phyloP scores from a whole-genome alignment of 2,797 vertebrate species.

The Chelon labrosus region DNA sequence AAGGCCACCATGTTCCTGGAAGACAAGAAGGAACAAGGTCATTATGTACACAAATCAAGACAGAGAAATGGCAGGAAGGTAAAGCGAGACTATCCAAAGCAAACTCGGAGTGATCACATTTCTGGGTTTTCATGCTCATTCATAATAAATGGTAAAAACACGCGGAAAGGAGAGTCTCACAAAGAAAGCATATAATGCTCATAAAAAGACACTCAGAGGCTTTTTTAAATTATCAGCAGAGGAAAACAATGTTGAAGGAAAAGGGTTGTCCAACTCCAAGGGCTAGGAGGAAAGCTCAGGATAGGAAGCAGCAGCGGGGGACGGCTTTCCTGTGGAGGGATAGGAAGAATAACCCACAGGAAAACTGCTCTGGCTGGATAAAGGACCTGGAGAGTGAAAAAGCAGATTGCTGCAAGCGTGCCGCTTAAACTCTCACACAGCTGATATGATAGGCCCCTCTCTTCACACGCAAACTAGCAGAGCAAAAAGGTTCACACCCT shows the following conservation, averaged over 20 bases:
- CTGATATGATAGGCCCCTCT: conserved; percentile 72
- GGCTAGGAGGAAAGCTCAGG: conserved; percentile 74
- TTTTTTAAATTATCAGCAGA: conserved; percentile 69
- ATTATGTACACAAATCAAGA: conserved; percentile 53
- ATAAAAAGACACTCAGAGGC: conserved; percentile 13
- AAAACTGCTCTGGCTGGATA: conserved; percentile 83
- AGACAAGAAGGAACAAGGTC: conserved; percentile 29
- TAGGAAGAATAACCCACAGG: conserved; percentile 84
- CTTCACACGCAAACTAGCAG: conserved; percentile 76
- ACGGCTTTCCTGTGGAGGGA: conserved; percentile 83
- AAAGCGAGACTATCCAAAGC: conserved; percentile 28
- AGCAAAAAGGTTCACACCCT: conserved; percentile 57
- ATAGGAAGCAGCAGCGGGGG: conserved; percentile 81
- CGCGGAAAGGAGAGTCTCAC: not conserved
- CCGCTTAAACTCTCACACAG: conserved; percentile 67
- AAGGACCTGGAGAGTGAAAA: conserved; percentile 79
- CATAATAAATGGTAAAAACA: conserved; percentile 1
- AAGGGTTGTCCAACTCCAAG: conserved; percentile 63
- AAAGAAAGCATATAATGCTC: not conserved
- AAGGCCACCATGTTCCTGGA: conserved; percentile 92
- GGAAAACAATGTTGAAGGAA: conserved; percentile 71
- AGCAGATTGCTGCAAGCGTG: conserved; percentile 76
- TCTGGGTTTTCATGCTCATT: conserved; percentile 16
- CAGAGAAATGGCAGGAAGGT: conserved; percentile 54
- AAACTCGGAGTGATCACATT: conserved; percentile 19